Percentiles rank a stretch among this genome's conserved stretches.
Evolutionary conservation across 2,888 invertebrate species (phyloP).

Genomic region (Tenthredo amoena): DNA sequence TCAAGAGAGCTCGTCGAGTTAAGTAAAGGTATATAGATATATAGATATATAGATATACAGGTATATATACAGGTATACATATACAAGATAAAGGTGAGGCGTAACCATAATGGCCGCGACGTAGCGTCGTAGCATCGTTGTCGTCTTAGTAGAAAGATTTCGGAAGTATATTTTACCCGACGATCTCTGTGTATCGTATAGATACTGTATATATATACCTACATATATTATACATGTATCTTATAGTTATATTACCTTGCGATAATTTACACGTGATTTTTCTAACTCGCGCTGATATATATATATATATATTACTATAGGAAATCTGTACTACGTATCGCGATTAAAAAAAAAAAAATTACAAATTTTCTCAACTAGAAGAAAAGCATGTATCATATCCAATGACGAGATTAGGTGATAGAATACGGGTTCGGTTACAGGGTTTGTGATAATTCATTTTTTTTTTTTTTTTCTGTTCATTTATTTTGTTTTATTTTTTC

Average conservation of each 20-base stretch:
- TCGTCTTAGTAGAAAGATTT: not conserved
- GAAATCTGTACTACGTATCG: constrained; percentile 15
- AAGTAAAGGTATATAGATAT: not conserved
- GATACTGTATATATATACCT: not conserved
- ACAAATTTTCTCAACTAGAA: not conserved
- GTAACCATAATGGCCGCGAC: constrained; percentile 16
- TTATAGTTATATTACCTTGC: not conserved
- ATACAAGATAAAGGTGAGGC: not conserved
- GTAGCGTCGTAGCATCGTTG: not conserved
- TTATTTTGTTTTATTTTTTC: not conserved
- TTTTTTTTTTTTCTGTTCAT: not conserved
- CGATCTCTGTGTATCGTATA: not conserved
- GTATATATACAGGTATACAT: not conserved
- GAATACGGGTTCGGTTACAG: constrained; percentile 12
- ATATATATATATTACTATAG: not conserved
- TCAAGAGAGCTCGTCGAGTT: not conserved
- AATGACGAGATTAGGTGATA: not conserved
- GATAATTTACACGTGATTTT: not conserved
- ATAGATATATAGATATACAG: not conserved
- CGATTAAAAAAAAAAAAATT: not conserved
- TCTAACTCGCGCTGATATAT: not conserved
- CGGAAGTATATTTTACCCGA: not conserved
- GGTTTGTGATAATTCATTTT: not conserved
- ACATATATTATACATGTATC: not conserved
- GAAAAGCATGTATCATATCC: not conserved